A percentile compares a stretch with the other conserved stretches of the same genome.
phyloP scores from a whole-genome alignment of 1,140 invertebrate genomes.

The Drusus annulatus region DNA sequence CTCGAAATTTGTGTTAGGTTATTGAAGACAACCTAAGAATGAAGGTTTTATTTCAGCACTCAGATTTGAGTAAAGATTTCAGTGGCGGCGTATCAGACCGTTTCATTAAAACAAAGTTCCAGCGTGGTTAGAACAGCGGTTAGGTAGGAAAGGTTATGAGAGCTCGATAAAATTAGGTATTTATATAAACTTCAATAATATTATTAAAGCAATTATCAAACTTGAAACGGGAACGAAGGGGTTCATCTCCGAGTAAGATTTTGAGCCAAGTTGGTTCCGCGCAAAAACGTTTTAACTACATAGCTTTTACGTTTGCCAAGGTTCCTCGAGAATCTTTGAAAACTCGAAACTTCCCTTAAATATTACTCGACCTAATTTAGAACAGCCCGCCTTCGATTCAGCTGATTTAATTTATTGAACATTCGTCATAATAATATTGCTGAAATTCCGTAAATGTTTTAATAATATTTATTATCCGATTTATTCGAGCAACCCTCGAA shows the following conservation, averaged over 20 bases:
- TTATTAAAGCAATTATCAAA: conserved; percentile 32
- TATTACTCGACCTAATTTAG: too few species aligned
- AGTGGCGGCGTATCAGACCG: neutral
- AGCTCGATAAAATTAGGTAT: neutral
- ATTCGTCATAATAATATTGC: too few species aligned
- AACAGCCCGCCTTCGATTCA: too few species aligned
- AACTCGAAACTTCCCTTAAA: too few species aligned
- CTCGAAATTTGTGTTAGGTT: neutral
- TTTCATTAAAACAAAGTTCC: conserved; percentile 32
- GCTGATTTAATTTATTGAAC: too few species aligned
- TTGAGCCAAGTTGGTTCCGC: neutral
- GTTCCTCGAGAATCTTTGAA: too few species aligned
- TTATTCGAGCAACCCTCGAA: neutral
- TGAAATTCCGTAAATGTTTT: neutral
- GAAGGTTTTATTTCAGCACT: neutral
- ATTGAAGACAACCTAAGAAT: neutral
- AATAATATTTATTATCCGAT: conserved; percentile 1
- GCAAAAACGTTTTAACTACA: neutral
- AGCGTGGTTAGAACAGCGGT: conserved; percentile 3
- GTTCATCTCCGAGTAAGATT: neutral
- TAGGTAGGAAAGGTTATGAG: neutral
- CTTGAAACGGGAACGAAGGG: neutral
- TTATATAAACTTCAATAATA: conserved; percentile 39
- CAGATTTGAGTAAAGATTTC: conserved; percentile 16
- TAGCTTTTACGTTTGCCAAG: too few species aligned